Base-by-base conservation (phyloP, 2,888 invertebrate genomes). In the Pogonocherus hispidulus region DNA sequence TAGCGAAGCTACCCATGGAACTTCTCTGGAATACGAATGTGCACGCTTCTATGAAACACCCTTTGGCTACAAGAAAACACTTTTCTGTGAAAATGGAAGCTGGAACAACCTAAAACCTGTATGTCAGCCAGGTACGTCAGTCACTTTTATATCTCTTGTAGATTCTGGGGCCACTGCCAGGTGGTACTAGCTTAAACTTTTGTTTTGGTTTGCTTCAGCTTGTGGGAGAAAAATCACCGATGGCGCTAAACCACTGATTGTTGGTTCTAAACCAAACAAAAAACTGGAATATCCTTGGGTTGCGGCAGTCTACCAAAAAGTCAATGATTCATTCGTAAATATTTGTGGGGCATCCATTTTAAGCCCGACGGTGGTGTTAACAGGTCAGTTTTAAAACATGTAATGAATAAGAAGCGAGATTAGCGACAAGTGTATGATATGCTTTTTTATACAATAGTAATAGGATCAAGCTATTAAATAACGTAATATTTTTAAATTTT, bases 251-350 rank as follows among this genome's bases (percentile, higher is more conserved):
- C 20, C 56, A 11, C 51, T 70, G 6, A 56, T 60, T 1, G 67
- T 41, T 37, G 66, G 67, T 19, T 59, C 57, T 32, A 63, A 23
- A 35, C 37, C 41, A 18, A 32, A 55, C 4, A 67, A 60, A 59
- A 55, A 65, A 2, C 64, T 69, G 47, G 67, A 67, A 37, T 73
- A 64, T 41, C 73, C 73, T n/a, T 73, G 73, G 73, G 49, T 73
- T 0, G 32, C 64, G 14, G 69, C 71, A 23, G 16, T 73, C n/a
- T 73, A 71, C n/a, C 20, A 51, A 41, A 69, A 67, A 44, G 18
- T 27, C 19, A 27, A 51, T n/a, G 55, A 23, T 1, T 32, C 3
- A 6, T 71, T 27, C 19, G n/a, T n/a, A 19, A 71, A 73, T 47
- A 16, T 73, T 14, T 73, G 73, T 37, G 73, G 71, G 20, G 73